These are phyloP conservation scores for Rutilus rutilus DNA, from an alignment of 2,113 vertebrate species.

Conservation along the genomic window DNA sequence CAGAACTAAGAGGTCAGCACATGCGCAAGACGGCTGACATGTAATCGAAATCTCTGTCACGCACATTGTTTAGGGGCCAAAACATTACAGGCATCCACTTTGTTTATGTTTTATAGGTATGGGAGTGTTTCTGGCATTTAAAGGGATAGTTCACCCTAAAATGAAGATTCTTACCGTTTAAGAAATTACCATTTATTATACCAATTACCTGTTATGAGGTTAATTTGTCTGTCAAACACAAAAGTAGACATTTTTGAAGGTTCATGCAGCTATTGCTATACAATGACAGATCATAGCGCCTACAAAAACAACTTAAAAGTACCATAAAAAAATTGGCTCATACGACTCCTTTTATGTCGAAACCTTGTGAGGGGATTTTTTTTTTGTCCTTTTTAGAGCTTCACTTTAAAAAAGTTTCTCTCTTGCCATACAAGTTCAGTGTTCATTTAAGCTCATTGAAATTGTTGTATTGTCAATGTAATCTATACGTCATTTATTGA, in stretches of 20 bases:
- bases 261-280: background rate
- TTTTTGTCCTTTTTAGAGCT: background rate
- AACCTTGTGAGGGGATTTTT: background rate
- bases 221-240: background rate
- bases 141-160: background rate
- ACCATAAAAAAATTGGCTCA: background rate
- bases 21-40: background rate
- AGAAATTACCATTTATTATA: background rate
- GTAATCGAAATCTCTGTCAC: background rate
- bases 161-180: background rate
- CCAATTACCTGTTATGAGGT: background rate
- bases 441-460: background rate
- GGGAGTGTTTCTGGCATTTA: background rate
- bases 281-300: background rate
- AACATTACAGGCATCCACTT: background rate
- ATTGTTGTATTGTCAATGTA: background rate
- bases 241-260: background rate
- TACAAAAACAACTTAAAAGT: background rate
- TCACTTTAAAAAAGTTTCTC: background rate
- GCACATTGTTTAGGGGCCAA: background rate
- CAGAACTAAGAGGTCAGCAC: background rate
- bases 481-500: background rate
- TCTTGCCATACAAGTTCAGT: background rate
- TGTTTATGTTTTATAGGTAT: conserved; percentile 6
- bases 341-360: background rate